Conservation (phyloP, 2,888 invertebrate species). For the Drosophila formosana region DNA sequence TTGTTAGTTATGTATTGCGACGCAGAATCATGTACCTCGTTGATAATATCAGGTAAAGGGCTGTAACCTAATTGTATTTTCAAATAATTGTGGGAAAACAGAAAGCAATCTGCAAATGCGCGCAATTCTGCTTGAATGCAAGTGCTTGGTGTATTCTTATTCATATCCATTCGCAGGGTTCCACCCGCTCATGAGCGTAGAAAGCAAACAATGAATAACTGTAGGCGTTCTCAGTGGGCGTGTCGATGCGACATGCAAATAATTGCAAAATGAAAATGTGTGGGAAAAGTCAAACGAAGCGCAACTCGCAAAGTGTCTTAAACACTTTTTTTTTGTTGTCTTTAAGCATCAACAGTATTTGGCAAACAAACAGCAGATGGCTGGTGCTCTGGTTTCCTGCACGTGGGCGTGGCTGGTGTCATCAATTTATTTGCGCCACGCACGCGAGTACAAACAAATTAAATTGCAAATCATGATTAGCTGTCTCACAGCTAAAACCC, state of each 20-base stretch:
- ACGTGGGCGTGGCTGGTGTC: constrained; percentile 41
- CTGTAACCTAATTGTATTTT: too few species aligned
- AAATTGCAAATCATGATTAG: constrained; percentile 81
- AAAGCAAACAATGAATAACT: constrained; percentile 22
- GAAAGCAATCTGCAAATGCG: too few species aligned
- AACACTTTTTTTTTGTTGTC: constrained; percentile 31
- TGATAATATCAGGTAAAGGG: too few species aligned
- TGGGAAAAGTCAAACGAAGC: constrained; percentile 50
- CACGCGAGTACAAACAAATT: constrained; percentile 78
- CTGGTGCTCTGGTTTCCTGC: constrained; percentile 6
- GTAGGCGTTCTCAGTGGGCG: constrained; percentile 32
- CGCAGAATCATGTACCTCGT: too few species aligned
- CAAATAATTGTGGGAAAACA: too few species aligned
- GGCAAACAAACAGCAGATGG: constrained; percentile 29
- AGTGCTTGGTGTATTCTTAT: background rate
- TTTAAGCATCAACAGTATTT: constrained; percentile 42
- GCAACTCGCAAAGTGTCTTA: constrained; percentile 42
- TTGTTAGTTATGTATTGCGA: too few species aligned
- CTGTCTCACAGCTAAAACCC: constrained; percentile 54
- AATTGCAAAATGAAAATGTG: constrained; percentile 70
- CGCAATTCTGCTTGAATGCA: too few species aligned
- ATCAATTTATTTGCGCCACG: constrained; percentile 78
- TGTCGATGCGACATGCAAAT: constrained; percentile 73
- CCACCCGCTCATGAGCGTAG: background rate
- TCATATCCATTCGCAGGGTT: background rate